These are phyloP conservation scores for Macrosiphum euphorbiae DNA, from an alignment of 2,888 invertebrate species.

Conservation along the genomic window DNA sequence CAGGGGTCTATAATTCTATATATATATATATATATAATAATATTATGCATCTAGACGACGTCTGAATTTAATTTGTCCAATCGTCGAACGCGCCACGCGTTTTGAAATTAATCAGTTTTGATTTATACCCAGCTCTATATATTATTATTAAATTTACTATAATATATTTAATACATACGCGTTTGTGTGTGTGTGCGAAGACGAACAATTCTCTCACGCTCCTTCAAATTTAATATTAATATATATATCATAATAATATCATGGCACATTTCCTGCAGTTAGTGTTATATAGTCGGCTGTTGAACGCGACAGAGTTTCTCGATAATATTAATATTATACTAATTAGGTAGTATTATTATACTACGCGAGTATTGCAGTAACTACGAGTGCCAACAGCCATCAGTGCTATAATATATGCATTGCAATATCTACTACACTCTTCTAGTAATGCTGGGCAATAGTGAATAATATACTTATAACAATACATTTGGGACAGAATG, in stretches of 20 bases:
- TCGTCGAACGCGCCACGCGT: slow-evolving; percentile 27
- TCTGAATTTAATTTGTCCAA: background rate
- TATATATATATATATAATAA: background rate
- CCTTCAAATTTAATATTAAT: background rate
- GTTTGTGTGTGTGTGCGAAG: too few species aligned
- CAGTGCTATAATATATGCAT: background rate
- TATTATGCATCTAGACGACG: background rate
- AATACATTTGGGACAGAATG: background rate
- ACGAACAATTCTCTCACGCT: background rate
- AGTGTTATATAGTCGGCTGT: background rate
- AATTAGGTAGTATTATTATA: too few species aligned
- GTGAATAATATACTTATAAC: background rate
- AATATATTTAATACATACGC: background rate
- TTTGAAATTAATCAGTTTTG: slow-evolving; percentile 50
- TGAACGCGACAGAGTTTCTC: background rate
- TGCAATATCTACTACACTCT: background rate
- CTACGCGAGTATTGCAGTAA: too few species aligned
- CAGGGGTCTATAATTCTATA: background rate
- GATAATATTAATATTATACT: too few species aligned
- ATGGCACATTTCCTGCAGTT: background rate
- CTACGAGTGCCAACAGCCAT: too few species aligned
- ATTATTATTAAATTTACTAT: background rate
- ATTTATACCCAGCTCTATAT: background rate
- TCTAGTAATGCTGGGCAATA: background rate
- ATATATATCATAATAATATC: background rate